Evolutionary conservation across 2,113 vertebrate genomes (phyloP), one percentile per base, ranked within the genome.

Genomic region (Talpa occidentalis): DNA sequence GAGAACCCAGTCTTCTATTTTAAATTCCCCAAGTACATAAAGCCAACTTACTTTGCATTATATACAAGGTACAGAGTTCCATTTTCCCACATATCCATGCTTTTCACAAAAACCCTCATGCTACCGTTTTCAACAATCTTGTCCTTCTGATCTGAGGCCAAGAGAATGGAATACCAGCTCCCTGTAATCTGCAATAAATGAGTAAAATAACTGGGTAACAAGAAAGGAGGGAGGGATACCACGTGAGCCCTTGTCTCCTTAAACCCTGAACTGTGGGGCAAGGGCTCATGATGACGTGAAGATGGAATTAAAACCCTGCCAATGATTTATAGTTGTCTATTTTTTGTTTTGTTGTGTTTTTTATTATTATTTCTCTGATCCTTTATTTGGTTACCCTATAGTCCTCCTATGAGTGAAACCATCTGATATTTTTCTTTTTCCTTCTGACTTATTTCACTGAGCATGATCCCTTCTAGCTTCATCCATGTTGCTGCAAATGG

Each of bases 131-230:
- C 77, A 85, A 90, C 77, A 67, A 96, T 78, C 3, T 11, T 73
- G 67, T 96, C 85, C 32, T 22, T 92, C 0, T 0, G 0, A 2
- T 96, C 49, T 12, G 96, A 88, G 42, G 93, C 96, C 67, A 95
- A 4, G 10, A n/a, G 3, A 85, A 96, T 5, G 5, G 93, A 35
- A 86, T 90, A 81, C 93, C 95, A 97, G 0, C 78, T 0, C 14
- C 95, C 96, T 21, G 66, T 44, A 80, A 94, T 10, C 97, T 97
- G 93, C 52, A 95, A 94, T 10, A 52, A 76, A 81, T 64, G 49
- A 59, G 21, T 64, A 62, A 78, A 76, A 64, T 26, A 4, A 47
- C 4, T 54, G 77, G 28, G 30, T n/a, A 6, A 69, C 80, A 73
- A 92, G 42, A 73, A 10, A 22, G 24, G 21, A 54, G 54, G 16